These are phyloP conservation scores for Hecatera dysodea DNA, from an alignment of 2,888 invertebrate species.

Conservation along the genomic window DNA sequence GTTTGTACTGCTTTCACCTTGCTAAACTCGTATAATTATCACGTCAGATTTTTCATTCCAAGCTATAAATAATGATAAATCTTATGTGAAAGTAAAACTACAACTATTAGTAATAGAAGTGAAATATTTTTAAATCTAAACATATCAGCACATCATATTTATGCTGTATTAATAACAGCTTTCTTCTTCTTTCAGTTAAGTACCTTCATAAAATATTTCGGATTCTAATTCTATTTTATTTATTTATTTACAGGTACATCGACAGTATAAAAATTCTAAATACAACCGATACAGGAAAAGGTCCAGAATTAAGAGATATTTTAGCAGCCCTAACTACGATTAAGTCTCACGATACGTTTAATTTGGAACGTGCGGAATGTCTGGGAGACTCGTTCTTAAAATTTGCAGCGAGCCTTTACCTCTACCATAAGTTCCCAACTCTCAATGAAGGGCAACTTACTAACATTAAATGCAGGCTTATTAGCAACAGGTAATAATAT, in stretches of 20 bases:
- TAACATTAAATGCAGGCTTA: conserved; percentile 92
- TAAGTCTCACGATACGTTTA: conserved; percentile 93
- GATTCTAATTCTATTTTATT: conserved; percentile 1
- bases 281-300: conserved; percentile 68
- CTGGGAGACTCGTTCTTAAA: conserved; percentile 98
- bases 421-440: conserved; percentile 93
- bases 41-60: too few relatives aligned
- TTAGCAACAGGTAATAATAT: conserved; percentile 94
- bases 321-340: conserved; percentile 93
- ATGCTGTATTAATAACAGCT: too few relatives aligned
- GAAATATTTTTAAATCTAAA: too few relatives aligned
- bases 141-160: too few relatives aligned
- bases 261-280: conserved; percentile 77
- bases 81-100: too few relatives aligned
- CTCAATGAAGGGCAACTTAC: conserved; percentile 95
- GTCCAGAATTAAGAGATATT: conserved; percentile 87
- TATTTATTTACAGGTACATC: conserved; percentile 79
- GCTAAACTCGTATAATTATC: too few relatives aligned
- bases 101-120: too few relatives aligned
- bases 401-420: conserved; percentile 93
- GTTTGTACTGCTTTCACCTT: too few relatives aligned
- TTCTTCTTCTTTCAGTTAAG: too few relatives aligned
- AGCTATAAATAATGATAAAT: too few relatives aligned
- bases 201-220: neutral
- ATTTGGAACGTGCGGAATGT: conserved; percentile 96